Evolutionary conservation across 2,113 vertebrate species (phyloP).

Genomic region (Microtus ochrogaster): DNA sequence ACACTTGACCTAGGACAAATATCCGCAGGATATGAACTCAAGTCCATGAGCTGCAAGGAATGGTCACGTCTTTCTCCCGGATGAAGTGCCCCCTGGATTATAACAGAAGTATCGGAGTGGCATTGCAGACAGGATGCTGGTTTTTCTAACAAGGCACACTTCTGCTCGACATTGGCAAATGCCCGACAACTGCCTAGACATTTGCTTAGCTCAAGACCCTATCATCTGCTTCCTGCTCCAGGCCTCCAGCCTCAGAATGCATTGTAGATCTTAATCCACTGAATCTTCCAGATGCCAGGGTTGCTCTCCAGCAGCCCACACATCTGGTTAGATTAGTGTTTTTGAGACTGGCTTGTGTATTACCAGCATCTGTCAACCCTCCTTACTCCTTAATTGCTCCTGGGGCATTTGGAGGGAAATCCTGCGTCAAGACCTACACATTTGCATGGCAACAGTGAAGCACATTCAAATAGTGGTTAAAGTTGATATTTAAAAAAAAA

Average conservation of each 20-base stretch:
- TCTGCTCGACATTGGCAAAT: background rate
- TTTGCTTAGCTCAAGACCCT: background rate
- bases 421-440: background rate
- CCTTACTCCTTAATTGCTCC: slow-evolving; percentile 69
- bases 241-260: background rate
- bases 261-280: background rate
- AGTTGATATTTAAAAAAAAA: background rate
- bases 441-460: background rate
- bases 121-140: background rate
- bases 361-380: slow-evolving; percentile 69
- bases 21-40: background rate
- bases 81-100: background rate
- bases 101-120: background rate
- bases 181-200: background rate
- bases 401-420: slow-evolving; percentile 51
- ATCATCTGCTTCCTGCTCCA: background rate
- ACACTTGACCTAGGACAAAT: background rate
- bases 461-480: slow-evolving; percentile 37
- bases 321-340: slow-evolving; percentile 66
- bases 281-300: slow-evolving; percentile 18
- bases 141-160: background rate
- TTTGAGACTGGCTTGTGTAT: slow-evolving; percentile 50
- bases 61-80: background rate
- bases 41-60: background rate
- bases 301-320: slow-evolving; percentile 20